phyloP scores from a whole-genome alignment of 2,113 vertebrate species.

The Mesitornis unicolor region DNA sequence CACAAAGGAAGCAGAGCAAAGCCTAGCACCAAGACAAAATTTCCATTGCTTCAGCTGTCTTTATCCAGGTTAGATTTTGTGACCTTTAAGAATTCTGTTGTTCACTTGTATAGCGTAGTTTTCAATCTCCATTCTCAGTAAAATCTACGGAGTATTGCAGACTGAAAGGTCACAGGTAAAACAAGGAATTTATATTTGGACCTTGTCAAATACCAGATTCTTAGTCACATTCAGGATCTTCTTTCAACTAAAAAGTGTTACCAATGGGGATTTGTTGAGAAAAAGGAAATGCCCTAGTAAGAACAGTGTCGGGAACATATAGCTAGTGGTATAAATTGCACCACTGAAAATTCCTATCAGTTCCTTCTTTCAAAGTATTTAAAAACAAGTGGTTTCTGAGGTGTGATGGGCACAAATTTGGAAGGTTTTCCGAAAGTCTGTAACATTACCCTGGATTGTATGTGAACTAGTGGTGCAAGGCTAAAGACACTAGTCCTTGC shows the following conservation, averaged over 20 bases:
- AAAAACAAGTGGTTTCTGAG: not conserved
- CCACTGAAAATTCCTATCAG: not conserved
- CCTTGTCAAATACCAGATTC: not conserved
- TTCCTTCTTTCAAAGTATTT: not conserved
- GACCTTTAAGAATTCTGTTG: not conserved
- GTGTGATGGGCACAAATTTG: not conserved
- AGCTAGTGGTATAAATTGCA: not conserved
- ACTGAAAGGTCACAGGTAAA: not conserved
- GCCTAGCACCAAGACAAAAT: not conserved
- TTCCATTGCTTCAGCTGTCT: not conserved
- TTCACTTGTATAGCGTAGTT: not conserved
- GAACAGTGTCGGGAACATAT: not conserved
- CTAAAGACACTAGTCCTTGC: not conserved
- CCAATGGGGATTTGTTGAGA: not conserved
- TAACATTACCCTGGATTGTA: not conserved
- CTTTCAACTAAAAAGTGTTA: not conserved
- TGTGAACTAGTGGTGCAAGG: not conserved
- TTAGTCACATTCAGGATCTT: not conserved
- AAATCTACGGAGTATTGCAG: not conserved
- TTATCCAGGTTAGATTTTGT: not conserved
- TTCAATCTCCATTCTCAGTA: not conserved
- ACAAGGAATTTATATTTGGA: not conserved
- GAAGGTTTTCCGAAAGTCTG: not conserved
- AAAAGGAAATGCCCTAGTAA: not conserved
- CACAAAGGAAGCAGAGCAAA: not conserved